Evolutionary conservation across 2,797 vertebrate species (phyloP).

Genomic region (Mus spretus): DNA sequence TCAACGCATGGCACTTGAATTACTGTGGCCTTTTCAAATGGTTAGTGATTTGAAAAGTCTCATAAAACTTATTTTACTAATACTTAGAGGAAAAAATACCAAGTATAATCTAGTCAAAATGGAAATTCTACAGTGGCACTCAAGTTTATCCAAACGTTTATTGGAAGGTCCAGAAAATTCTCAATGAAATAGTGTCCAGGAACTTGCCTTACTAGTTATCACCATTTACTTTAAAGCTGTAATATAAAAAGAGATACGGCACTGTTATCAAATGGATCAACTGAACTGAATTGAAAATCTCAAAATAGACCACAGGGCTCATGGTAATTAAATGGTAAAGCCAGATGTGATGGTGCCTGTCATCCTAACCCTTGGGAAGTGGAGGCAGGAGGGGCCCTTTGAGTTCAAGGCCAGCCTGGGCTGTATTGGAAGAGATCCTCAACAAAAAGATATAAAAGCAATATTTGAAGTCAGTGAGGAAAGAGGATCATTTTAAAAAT

Average conservation of each 20-base stretch:
- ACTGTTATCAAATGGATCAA: background rate
- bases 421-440: no score
- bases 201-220: background rate
- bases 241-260: background rate
- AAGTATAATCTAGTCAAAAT: background rate
- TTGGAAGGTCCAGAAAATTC: background rate
- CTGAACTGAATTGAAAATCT: slow-evolving; percentile 7
- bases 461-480: slow-evolving; percentile 1
- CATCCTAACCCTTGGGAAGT: background rate
- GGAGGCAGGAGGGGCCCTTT: background rate
- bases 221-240: background rate
- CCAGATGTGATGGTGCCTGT: background rate
- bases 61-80: slow-evolving; percentile 34
- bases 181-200: background rate
- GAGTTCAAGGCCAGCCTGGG: background rate
- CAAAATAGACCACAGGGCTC: background rate
- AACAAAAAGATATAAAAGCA: background rate
- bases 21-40: background rate
- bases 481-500: background rate
- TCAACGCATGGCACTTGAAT: background rate
- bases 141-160: background rate
- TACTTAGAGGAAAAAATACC: background rate
- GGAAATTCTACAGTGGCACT: background rate
- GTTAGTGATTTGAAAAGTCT: background rate
- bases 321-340: background rate